phyloP scores from a whole-genome alignment of 1,140 invertebrate genomes.

The Achroia grisella region DNA sequence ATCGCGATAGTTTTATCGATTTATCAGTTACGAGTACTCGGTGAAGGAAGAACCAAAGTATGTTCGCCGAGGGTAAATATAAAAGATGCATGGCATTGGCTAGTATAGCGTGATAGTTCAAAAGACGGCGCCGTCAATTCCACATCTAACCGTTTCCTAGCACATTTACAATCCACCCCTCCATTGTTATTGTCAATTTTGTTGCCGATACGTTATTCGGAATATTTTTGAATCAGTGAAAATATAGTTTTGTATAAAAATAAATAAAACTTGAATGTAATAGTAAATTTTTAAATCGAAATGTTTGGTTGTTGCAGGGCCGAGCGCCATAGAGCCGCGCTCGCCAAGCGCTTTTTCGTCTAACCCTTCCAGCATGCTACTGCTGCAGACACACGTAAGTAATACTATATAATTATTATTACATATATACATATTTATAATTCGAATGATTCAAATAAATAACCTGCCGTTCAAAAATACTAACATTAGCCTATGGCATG shows the following conservation, averaged over 20 bases:
- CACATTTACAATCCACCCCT: slow-evolving; percentile 31
- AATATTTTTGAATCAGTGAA: background rate
- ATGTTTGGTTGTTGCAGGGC: slow-evolving; percentile 62
- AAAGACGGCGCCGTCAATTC: slow-evolving; percentile 49
- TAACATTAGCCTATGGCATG: no score
- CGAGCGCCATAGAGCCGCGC: slow-evolving; percentile 68
- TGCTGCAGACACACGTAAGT: slow-evolving; percentile 74
- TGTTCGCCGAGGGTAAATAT: slow-evolving; percentile 70
- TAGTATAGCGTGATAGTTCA: slow-evolving; percentile 71
- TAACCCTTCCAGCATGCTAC: slow-evolving; percentile 73
- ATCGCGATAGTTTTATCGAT: slow-evolving; percentile 48
- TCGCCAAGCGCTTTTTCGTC: slow-evolving; percentile 63
- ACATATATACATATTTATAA: no score
- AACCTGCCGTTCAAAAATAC: no score
- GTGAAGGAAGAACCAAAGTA: slow-evolving; percentile 65
- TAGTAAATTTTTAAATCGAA: background rate
- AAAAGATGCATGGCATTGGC: slow-evolving; percentile 59
- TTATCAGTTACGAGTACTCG: slow-evolving; percentile 47
- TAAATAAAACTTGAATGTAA: slow-evolving; percentile 1
- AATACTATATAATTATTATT: slow-evolving; percentile 1
- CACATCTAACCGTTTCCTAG: slow-evolving; percentile 30
- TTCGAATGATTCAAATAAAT: no score
- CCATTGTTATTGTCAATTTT: slow-evolving; percentile 8
- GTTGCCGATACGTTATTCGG: background rate
- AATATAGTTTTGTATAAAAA: no score